phyloP scores from a whole-genome alignment of 2,888 invertebrate genomes.

The Helobdella robusta region DNA sequence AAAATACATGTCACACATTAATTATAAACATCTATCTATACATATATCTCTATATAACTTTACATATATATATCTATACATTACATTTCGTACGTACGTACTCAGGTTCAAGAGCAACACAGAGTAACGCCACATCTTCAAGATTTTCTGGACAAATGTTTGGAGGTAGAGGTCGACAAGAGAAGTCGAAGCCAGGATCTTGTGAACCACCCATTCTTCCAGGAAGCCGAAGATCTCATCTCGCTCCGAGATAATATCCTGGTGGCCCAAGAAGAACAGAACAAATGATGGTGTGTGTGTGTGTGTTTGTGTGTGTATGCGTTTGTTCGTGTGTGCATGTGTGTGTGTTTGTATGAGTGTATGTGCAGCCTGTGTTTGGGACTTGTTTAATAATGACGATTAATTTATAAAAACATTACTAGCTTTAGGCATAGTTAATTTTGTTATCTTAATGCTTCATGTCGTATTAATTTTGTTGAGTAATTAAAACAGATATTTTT shows the following conservation, averaged over 20 bases:
- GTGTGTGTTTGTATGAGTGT: not conserved
- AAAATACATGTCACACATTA: too few relatives aligned
- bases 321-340: not conserved
- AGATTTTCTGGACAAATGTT: constrained; percentile 62
- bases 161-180: constrained; percentile 56
- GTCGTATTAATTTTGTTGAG: too few relatives aligned
- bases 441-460: too few relatives aligned
- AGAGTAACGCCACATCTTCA: constrained; percentile 88
- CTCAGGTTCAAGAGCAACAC: constrained; percentile 80
- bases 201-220: constrained; percentile 80
- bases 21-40: too few relatives aligned
- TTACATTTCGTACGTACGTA: constrained; percentile 56
- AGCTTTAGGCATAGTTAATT: too few relatives aligned
- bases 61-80: too few relatives aligned
- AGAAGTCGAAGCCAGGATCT: constrained; percentile 52
- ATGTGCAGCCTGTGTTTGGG: too few relatives aligned
- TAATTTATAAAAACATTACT: too few relatives aligned
- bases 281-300: not conserved
- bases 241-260: constrained; percentile 58
- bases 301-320: not conserved
- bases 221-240: constrained; percentile 86
- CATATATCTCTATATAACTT: too few relatives aligned
- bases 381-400: too few relatives aligned
- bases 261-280: constrained; percentile 18
- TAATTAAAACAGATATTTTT: too few relatives aligned